phyloP scores from a whole-genome alignment of 1,140 invertebrate species.

The Colletes gigas region DNA sequence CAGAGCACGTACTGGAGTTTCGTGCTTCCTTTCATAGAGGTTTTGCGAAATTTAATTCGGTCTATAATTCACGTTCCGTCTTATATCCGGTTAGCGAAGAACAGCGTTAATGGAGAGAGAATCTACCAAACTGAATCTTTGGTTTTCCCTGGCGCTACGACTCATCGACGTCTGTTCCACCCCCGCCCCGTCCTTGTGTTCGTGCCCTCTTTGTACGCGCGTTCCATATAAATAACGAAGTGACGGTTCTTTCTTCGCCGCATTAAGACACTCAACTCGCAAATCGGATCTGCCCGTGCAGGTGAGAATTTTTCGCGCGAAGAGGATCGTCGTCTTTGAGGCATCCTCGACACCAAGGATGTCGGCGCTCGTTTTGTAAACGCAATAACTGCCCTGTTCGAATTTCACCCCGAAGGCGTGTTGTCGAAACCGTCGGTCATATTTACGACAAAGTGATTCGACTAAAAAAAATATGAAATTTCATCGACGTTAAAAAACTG shows the following conservation, averaged over 20 bases:
- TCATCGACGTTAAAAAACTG: too few relatives aligned
- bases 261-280: neutral
- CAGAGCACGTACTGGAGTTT: too few relatives aligned
- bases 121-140: neutral
- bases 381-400: neutral
- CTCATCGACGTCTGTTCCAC: neutral
- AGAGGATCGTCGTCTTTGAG: neutral
- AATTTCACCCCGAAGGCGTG: neutral
- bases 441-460: too few relatives aligned
- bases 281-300: conserved; percentile 1
- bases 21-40: neutral
- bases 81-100: too few relatives aligned
- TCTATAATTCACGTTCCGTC: neutral
- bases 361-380: neutral
- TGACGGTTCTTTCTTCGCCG: neutral
- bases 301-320: neutral
- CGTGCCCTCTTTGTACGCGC: neutral
- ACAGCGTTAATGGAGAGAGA: neutral
- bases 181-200: neutral
- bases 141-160: too few relatives aligned
- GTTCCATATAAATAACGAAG: conserved; percentile 3
- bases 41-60: neutral
- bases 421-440: neutral
- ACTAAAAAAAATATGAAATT: too few relatives aligned
- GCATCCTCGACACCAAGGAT: neutral